Conservation (phyloP, 1,140 invertebrate genomes). For the Monomorium pharaonis region DNA sequence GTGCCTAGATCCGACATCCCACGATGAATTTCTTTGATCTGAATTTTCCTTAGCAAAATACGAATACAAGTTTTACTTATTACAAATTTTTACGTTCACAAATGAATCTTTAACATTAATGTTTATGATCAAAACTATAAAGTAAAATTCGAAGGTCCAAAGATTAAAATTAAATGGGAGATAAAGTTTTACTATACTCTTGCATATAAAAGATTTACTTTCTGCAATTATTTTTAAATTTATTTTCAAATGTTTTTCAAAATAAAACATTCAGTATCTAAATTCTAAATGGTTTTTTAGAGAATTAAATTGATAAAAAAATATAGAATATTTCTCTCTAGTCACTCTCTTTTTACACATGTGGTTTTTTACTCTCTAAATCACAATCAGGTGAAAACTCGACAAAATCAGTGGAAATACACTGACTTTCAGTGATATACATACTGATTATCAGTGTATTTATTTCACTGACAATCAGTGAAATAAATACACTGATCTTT, state of each 20-base stretch:
- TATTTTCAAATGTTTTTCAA: background rate
- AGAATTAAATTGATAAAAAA: background rate
- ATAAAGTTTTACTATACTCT: background rate
- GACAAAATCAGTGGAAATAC: too few species aligned
- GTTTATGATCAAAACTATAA: background rate
- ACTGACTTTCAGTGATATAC: too few species aligned
- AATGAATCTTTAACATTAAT: background rate
- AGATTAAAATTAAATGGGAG: background rate
- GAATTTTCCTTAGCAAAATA: background rate
- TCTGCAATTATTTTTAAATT: background rate
- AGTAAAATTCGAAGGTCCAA: background rate
- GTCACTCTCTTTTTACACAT: background rate
- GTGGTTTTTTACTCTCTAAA: too few species aligned
- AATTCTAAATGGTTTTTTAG: background rate
- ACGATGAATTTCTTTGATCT: background rate
- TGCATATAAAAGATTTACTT: too few species aligned
- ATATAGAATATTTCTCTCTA: background rate
- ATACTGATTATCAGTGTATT: too few species aligned
- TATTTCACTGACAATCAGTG: too few species aligned
- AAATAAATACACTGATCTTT: too few species aligned
- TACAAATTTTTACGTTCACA: background rate
- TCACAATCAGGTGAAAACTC: too few species aligned
- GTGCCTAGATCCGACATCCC: background rate
- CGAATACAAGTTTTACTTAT: background rate
- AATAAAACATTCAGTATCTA: background rate